These are phyloP conservation scores for Halichondria panicea DNA, from an alignment of 37 sponge, comb jelly and placozoan species.

Conservation along the genomic window DNA sequence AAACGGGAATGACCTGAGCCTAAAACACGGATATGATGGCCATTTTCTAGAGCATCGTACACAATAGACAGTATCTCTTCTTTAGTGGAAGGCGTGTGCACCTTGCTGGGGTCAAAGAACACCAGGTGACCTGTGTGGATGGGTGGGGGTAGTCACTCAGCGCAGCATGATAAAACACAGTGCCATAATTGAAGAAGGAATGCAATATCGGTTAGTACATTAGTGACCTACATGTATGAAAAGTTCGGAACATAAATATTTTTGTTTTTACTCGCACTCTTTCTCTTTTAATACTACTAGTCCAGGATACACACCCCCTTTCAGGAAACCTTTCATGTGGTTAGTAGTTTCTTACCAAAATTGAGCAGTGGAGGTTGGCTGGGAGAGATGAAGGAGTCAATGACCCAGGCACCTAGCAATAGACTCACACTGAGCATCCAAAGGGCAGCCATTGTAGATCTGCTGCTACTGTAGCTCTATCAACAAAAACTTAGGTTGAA, in stretches of 20 bases:
- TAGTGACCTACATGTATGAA: not conserved
- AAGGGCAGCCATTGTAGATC: conserved; percentile 5
- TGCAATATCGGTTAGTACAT: not conserved
- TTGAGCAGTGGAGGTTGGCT: conserved; percentile 8
- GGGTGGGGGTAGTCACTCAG: not conserved
- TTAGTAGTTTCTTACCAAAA: conserved; percentile 1
- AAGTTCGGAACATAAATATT: not conserved
- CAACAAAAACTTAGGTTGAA: too few relatives aligned
- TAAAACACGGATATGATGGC: conserved; percentile 43
- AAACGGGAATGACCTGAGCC: conserved; percentile 77
- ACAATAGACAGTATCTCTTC: conserved; percentile 61
- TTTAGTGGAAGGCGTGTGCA: conserved; percentile 16
- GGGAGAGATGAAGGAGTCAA: conserved; percentile 10
- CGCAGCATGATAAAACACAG: not conserved
- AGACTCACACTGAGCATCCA: conserved; percentile 1
- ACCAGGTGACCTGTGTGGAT: conserved; percentile 24
- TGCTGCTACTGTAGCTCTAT: too few relatives aligned
- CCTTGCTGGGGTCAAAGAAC: conserved; percentile 33
- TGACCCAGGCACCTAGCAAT: conserved; percentile 12
- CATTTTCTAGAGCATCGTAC: conserved; percentile 21
- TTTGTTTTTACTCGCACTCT: too few relatives aligned
- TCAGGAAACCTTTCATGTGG: not conserved
- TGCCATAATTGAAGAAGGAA: not conserved
- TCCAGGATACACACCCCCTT: not conserved
- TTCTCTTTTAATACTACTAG: not conserved